phyloP scores from a whole-genome alignment of 2,888 invertebrate species.

The Eupelmus urozonus region DNA sequence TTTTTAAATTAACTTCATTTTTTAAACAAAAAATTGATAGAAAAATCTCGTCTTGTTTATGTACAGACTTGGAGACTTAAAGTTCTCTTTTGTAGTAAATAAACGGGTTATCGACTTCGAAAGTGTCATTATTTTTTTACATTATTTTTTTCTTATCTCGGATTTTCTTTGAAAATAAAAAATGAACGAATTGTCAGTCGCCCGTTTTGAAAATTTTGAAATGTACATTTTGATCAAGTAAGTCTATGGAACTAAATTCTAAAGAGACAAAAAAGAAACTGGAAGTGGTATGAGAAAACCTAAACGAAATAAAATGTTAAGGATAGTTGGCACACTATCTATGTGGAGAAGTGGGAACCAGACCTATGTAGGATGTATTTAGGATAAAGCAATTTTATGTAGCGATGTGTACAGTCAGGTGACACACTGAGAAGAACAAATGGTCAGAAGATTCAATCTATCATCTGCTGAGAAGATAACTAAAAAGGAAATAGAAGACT shows the following conservation, averaged over 20 bases:
- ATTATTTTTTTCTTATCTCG: slow-evolving; percentile 29
- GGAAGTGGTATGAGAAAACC: slow-evolving; percentile 11
- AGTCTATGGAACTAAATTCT: slow-evolving; percentile 71
- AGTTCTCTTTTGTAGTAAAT: slow-evolving; percentile 23
- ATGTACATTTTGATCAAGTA: slow-evolving; percentile 77
- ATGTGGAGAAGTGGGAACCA: slow-evolving; percentile 48
- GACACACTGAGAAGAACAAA: slow-evolving; percentile 41
- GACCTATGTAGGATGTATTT: slow-evolving; percentile 26
- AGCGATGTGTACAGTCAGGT: neutral
- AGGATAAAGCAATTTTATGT: neutral
- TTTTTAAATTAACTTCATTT: neutral
- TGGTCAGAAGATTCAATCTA: slow-evolving; percentile 9
- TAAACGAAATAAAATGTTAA: slow-evolving; percentile 20
- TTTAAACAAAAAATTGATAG: neutral
- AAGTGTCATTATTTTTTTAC: slow-evolving; percentile 35
- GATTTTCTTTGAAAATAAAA: slow-evolving; percentile 21
- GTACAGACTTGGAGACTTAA: slow-evolving; percentile 30
- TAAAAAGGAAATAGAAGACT: slow-evolving; percentile 2
- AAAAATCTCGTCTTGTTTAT: slow-evolving; percentile 20
- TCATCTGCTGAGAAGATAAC: slow-evolving; percentile 14
- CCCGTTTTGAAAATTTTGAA: slow-evolving; percentile 60
- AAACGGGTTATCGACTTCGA: slow-evolving; percentile 27
- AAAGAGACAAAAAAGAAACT: slow-evolving; percentile 40
- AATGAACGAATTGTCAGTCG: neutral
- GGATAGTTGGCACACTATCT: slow-evolving; percentile 28